Percentiles rank a stretch among this genome's conserved stretches.
Conservation (phyloP, 2,797 vertebrate species). For the Galagoides demidoff region DNA sequence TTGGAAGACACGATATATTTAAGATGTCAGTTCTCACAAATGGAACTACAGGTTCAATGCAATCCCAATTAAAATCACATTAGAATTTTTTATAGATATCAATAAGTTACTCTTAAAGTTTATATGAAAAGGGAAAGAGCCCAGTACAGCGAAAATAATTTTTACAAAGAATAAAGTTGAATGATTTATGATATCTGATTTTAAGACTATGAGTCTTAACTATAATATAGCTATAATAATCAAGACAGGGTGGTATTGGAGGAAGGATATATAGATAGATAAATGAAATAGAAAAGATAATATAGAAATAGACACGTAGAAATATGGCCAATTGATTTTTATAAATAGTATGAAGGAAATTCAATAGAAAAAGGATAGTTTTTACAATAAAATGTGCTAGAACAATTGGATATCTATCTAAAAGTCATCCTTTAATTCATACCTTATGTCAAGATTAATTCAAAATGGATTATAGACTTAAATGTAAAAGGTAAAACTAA, state of each 20-base stretch:
- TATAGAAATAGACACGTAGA: not conserved
- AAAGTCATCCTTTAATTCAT: not conserved
- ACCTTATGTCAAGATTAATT: constrained; percentile 29
- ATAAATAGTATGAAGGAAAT: not conserved
- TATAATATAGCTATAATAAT: not conserved
- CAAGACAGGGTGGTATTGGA: not conserved
- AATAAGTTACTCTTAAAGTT: constrained; percentile 41
- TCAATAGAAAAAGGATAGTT: not conserved
- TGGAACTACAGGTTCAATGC: not conserved
- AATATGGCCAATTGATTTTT: not conserved
- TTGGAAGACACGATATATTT: not conserved
- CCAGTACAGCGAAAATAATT: not conserved
- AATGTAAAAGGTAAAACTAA: not conserved
- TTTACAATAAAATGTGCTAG: not conserved
- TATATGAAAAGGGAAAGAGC: not conserved
- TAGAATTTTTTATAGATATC: constrained; percentile 22
- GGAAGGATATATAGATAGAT: not conserved
- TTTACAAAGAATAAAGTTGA: constrained; percentile 7
- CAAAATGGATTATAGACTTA: not conserved
- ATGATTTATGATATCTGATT: not conserved
- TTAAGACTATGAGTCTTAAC: not conserved
- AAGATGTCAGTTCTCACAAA: not conserved
- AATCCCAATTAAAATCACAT: constrained; percentile 2
- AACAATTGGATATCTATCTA: not conserved
- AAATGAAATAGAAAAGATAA: not conserved